Percentiles rank a stretch among this genome's conserved stretches.
phyloP scores from a whole-genome alignment of 2,888 invertebrate species.

The Fragum sueziense region DNA sequence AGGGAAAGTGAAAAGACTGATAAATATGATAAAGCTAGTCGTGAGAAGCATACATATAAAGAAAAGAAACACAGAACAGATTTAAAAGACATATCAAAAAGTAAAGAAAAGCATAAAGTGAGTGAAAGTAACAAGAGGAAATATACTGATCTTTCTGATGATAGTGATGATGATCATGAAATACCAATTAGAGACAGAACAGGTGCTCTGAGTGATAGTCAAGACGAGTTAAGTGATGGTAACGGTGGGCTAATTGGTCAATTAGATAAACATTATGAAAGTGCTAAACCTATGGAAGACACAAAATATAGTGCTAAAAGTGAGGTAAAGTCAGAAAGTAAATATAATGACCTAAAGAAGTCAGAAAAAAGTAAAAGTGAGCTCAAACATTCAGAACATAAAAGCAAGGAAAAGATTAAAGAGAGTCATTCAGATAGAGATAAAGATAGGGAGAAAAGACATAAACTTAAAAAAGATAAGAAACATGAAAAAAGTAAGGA shows the following conservation, averaged over 20 bases:
- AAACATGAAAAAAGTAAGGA: conserved; percentile 9
- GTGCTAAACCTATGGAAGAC: not conserved
- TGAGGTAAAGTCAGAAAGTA: not conserved
- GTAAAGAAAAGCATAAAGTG: not conserved
- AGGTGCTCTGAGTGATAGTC: not conserved
- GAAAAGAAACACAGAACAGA: not conserved
- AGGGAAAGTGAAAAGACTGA: not conserved
- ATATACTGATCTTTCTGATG: not conserved
- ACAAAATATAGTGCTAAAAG: not conserved
- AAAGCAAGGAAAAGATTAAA: conserved; percentile 8
- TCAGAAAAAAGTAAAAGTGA: not conserved
- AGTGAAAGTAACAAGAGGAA: not conserved
- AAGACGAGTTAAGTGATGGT: not conserved
- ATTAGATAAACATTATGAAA: not conserved
- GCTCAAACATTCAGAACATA: conserved; percentile 18
- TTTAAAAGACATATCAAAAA: not conserved
- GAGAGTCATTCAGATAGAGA: not conserved
- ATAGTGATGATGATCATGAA: not conserved
- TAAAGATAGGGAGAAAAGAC: conserved; percentile 7
- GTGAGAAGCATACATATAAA: not conserved
- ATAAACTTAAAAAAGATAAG: conserved; percentile 16
- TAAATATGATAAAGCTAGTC: not conserved
- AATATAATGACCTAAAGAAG: not conserved
- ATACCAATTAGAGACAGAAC: not conserved
- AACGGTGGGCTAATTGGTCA: not conserved